Conservation (phyloP, 1,140 invertebrate genomes). For the Contarinia nasturtii region DNA sequence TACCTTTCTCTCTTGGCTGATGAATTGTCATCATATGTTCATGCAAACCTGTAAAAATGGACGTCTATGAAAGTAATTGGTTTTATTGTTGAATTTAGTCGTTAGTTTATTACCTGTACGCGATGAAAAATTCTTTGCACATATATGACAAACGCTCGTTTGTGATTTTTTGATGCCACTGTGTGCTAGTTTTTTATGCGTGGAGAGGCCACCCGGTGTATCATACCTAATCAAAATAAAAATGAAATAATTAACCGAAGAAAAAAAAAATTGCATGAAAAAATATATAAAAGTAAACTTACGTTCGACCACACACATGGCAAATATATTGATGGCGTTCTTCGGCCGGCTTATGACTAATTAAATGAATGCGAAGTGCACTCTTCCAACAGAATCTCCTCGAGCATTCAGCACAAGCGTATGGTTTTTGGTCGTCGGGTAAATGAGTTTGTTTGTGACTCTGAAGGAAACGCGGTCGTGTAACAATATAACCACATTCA, state of each 20-base stretch:
- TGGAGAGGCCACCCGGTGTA: conserved; percentile 1
- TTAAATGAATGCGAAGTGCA: conserved; percentile 1
- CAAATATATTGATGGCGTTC: not conserved
- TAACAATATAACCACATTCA: not conserved
- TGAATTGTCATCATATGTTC: not conserved
- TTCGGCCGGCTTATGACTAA: not conserved
- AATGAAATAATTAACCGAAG: not conserved
- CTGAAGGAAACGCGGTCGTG: conserved; percentile 1
- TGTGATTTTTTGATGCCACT: not conserved
- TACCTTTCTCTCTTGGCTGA: conserved; percentile 1
- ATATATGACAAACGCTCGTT: conserved; percentile 1
- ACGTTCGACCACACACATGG: not conserved
- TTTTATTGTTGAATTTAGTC: too few species aligned
- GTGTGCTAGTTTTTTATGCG: conserved; percentile 1
- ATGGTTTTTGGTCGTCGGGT: conserved; percentile 3
- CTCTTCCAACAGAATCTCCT: conserved; percentile 2
- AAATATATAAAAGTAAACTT: not conserved
- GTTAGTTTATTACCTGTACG: too few species aligned
- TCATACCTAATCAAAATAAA: not conserved
- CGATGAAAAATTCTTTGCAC: conserved; percentile 1
- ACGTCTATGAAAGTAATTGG: too few species aligned
- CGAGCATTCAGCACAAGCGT: not conserved
- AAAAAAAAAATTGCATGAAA: not conserved
- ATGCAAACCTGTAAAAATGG: too few species aligned
- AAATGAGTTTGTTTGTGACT: conserved; percentile 3